phyloP scores from a whole-genome alignment of 2,113 vertebrate genomes.

The Gorsachius goisagi region DNA sequence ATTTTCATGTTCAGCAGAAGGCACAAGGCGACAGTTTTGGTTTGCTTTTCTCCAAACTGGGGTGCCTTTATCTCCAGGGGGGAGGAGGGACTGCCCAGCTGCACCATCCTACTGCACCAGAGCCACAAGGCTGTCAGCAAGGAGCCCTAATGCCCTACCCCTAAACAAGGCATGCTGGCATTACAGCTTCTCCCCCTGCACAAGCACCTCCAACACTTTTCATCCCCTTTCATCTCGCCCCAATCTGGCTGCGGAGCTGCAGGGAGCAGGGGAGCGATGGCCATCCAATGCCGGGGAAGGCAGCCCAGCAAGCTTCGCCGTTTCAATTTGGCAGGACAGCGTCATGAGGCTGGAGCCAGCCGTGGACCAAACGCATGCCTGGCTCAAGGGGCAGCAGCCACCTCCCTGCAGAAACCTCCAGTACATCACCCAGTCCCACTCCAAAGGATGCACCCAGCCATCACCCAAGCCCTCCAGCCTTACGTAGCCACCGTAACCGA shows the following conservation, averaged over 20 bases:
- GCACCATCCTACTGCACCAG: not conserved
- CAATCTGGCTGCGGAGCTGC: accelerated
- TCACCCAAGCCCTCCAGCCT: not conserved
- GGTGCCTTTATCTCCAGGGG: not conserved
- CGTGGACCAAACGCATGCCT: accelerated
- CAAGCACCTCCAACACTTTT: not conserved
- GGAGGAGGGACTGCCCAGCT: not conserved
- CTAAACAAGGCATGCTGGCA: accelerated
- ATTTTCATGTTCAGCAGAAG: not conserved
- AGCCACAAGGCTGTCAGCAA: accelerated
- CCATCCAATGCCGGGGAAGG: accelerated
- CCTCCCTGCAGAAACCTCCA: not conserved
- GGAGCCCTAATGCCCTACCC: not conserved
- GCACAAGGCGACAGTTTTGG: not conserved
- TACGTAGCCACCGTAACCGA: accelerated
- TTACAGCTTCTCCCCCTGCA: not conserved
- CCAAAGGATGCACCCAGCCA: not conserved
- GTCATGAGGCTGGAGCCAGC: accelerated
- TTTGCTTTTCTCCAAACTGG: not conserved
- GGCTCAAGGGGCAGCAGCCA: accelerated
- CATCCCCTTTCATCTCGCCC: not conserved
- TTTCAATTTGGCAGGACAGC: accelerated
- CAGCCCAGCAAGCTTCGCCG: accelerated
- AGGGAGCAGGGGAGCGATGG: not conserved
- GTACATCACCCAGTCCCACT: not conserved